These are phyloP conservation scores for Neolamprologus sp. DNA, from an alignment of 2,113 vertebrate species.

Conservation along the genomic window DNA sequence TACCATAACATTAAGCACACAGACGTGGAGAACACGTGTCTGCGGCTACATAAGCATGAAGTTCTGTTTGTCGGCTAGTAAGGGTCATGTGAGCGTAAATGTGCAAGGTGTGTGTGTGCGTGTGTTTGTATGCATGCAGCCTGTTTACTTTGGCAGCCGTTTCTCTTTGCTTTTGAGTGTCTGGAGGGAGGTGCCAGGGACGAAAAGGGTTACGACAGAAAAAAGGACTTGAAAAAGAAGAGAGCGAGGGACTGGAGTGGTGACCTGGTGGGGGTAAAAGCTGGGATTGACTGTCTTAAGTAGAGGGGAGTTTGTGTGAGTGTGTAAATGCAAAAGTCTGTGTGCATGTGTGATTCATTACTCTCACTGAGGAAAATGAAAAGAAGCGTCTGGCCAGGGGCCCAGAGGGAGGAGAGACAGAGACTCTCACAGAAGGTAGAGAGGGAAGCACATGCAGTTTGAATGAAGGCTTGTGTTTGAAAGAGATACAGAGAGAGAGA, in stretches of 20 bases:
- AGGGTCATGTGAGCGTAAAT: conserved; percentile 20
- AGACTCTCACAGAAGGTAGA: conserved; percentile 16
- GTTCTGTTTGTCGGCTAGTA: neutral
- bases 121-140: conserved; percentile 24
- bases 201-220: conserved; percentile 26
- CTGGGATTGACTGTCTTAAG: conserved; percentile 65
- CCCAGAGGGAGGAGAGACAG: conserved; percentile 40
- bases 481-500: neutral
- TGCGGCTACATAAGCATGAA: neutral
- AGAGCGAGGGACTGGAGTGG: conserved; percentile 24
- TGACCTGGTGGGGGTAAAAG: conserved; percentile 57
- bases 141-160: conserved; percentile 58
- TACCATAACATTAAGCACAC: neutral
- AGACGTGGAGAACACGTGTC: neutral
- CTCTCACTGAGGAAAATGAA: conserved; percentile 65
- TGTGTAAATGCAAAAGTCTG: conserved; percentile 61
- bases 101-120: conserved; percentile 23
- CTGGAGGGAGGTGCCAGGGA: conserved; percentile 36
- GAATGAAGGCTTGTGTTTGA: conserved; percentile 39
- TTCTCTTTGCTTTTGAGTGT: conserved; percentile 43
- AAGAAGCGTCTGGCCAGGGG: conserved; percentile 62
- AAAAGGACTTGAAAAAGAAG: conserved; percentile 21
- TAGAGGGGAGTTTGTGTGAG: conserved; percentile 60
- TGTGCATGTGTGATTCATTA: conserved; percentile 70
- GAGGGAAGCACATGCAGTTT: conserved; percentile 7